phyloP scores from a whole-genome alignment of 2,888 invertebrate genomes.

The Sussaba pulchella region DNA sequence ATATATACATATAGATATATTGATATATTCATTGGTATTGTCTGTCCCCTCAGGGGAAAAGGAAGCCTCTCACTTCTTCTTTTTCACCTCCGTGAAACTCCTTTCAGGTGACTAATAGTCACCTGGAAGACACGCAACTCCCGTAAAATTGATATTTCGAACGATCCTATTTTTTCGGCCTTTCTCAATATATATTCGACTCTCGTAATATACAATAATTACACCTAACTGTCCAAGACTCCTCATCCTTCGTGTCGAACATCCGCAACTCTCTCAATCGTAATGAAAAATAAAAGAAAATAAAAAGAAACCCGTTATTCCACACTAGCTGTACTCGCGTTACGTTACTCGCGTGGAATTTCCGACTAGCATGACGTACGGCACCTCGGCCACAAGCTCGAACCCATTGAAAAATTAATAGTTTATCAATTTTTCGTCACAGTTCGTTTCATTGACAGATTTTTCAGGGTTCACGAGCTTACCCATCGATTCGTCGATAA shows the following conservation, averaged over 20 bases:
- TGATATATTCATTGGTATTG: neutral
- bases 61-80: neutral
- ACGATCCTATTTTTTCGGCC: too few species aligned
- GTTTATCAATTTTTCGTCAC: neutral
- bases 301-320: slow-evolving; percentile 76
- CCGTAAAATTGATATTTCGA: neutral
- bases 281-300: slow-evolving; percentile 39
- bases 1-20: neutral
- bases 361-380: slow-evolving; percentile 57
- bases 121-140: neutral
- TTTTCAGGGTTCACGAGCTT: too few species aligned
- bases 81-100: neutral
- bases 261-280: slow-evolving; percentile 77
- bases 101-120: neutral
- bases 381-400: slow-evolving; percentile 40
- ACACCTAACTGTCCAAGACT: slow-evolving; percentile 59
- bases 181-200: slow-evolving; percentile 6
- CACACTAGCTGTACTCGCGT: slow-evolving; percentile 69
- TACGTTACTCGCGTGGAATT: slow-evolving; percentile 80
- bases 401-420: neutral
- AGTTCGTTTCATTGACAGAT: neutral
- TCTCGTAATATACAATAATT: slow-evolving; percentile 13
- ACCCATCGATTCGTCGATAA: neutral
- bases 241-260: slow-evolving; percentile 65
- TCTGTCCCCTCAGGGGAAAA: neutral